These are phyloP conservation scores for Rhinoptilus africanus DNA, from an alignment of 2,113 vertebrate genomes.

Conservation along the genomic window DNA sequence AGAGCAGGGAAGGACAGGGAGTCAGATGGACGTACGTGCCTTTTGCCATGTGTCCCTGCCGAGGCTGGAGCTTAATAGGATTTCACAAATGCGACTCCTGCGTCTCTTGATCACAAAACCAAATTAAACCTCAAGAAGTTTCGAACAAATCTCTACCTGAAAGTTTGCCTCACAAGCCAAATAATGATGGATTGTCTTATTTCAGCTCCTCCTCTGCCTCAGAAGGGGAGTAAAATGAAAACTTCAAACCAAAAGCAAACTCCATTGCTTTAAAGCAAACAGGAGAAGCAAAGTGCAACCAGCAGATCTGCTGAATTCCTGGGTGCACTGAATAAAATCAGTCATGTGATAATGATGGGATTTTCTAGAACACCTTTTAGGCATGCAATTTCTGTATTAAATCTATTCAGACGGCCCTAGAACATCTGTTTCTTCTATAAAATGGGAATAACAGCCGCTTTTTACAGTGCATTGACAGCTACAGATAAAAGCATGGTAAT, in stretches of 20 bases:
- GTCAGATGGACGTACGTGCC: not conserved
- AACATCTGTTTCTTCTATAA: conserved; percentile 41
- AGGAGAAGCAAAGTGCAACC: not conserved
- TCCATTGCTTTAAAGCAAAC: not conserved
- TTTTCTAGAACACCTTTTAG: conserved; percentile 63
- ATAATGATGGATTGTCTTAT: not conserved
- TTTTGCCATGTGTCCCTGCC: not conserved
- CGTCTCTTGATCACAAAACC: conserved; percentile 2
- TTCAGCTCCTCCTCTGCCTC: not conserved
- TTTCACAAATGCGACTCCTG: conserved; percentile 31
- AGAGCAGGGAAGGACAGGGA: not conserved
- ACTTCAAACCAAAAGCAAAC: not conserved
- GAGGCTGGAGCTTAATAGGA: conserved; percentile 5
- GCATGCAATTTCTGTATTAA: conserved; percentile 10
- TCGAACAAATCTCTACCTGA: not conserved
- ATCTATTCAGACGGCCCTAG: conserved; percentile 9
- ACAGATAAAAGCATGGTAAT: conserved; percentile 26
- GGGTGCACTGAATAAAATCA: conserved; percentile 42
- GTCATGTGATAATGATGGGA: conserved; percentile 43
- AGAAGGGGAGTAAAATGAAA: not conserved
- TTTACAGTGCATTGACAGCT: conserved; percentile 21
- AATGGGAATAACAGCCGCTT: not conserved
- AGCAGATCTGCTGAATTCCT: conserved; percentile 11
- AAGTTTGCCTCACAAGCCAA: not conserved
- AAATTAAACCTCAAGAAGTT: not conserved